phyloP scores from a whole-genome alignment of 2,888 invertebrate genomes.

The Amaurobius ferox region DNA sequence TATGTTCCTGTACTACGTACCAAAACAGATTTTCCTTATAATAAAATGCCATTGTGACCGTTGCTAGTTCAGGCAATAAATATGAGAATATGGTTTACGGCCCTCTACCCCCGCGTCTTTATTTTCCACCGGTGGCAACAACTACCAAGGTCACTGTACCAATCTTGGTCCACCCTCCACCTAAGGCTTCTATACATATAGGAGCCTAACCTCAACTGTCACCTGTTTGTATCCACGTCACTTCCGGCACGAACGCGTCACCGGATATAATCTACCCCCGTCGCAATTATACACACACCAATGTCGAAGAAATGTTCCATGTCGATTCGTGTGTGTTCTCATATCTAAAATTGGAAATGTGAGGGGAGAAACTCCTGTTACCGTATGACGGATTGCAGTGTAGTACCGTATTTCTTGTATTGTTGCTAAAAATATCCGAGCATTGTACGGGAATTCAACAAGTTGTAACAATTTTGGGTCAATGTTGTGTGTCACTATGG shows the following conservation, averaged over 20 bases:
- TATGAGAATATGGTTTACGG: background rate
- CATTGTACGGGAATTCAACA: background rate
- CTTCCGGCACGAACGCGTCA: slow-evolving; percentile 58
- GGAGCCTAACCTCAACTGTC: too few relatives aligned
- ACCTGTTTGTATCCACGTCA: slow-evolving; percentile 49
- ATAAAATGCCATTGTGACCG: too few relatives aligned
- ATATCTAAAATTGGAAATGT: background rate
- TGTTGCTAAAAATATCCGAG: background rate
- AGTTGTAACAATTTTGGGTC: slow-evolving; percentile 55
- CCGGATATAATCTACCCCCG: slow-evolving; percentile 48
- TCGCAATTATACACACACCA: slow-evolving; percentile 3
- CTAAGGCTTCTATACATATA: too few relatives aligned
- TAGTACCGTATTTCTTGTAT: background rate
- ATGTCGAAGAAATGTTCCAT: background rate
- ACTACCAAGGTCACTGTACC: slow-evolving; percentile 63
- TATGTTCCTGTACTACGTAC: too few relatives aligned
- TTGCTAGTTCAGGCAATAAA: background rate
- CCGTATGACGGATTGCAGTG: slow-evolving; percentile 6
- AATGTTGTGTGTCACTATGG: slow-evolving; percentile 67
- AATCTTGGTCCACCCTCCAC: slow-evolving; percentile 42
- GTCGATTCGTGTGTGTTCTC: background rate
- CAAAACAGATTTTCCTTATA: too few relatives aligned
- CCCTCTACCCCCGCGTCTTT: background rate
- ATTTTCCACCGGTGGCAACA: background rate
- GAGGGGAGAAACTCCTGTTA: background rate